A percentile compares a stretch with the other conserved stretches of the same genome.
Conservation (phyloP, 1,140 invertebrate species). For the Copidosoma floridanum region DNA sequence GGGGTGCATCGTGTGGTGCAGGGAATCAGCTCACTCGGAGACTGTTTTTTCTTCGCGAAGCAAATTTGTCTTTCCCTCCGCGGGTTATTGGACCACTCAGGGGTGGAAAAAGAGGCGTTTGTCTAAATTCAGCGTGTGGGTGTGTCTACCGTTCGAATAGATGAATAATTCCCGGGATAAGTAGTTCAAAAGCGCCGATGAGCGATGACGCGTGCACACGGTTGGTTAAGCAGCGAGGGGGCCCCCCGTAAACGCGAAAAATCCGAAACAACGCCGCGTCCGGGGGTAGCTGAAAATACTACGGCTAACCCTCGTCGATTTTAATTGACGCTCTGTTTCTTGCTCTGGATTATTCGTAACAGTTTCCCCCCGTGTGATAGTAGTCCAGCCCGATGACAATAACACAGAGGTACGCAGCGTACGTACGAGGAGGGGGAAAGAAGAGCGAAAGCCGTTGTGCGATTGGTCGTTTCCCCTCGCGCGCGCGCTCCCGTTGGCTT, state of each 20-base stretch:
- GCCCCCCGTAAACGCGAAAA: background rate
- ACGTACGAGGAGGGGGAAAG: no score
- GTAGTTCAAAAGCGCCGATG: no score
- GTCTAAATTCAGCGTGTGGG: no score
- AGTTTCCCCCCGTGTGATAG: background rate
- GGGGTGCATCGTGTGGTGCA: background rate
- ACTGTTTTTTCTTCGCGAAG: no score
- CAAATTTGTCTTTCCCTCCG: background rate
- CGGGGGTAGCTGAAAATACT: background rate
- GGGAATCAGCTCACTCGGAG: no score
- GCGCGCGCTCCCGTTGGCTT: background rate
- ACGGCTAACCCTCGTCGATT: background rate
- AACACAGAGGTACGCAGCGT: no score
- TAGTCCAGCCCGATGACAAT: no score
- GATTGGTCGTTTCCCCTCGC: conserved; percentile 9
- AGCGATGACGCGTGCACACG: no score
- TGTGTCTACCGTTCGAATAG: no score
- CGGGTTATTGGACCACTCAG: background rate
- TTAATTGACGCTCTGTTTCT: conserved; percentile 1
- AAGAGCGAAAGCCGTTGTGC: background rate
- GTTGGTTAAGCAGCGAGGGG: background rate
- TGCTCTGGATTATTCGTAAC: background rate
- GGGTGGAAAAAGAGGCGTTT: background rate
- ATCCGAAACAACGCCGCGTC: background rate
- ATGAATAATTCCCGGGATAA: no score